These are phyloP conservation scores for Brachionus plicatilis DNA, from an alignment of 1,140 invertebrate species.

Conservation along the genomic window DNA sequence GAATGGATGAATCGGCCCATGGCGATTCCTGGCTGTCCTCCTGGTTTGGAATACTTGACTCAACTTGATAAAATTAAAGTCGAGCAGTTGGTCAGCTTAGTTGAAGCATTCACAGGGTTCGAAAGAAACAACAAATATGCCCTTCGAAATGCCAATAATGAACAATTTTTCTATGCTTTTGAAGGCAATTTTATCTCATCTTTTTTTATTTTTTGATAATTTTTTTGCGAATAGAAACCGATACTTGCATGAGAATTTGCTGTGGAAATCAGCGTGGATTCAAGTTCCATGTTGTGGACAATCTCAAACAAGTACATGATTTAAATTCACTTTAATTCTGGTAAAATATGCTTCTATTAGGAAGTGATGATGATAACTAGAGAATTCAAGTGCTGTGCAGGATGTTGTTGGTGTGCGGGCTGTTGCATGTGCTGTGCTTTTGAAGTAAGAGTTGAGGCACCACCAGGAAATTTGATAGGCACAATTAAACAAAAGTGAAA, in stretches of 20 bases:
- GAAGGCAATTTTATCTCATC: conserved; percentile 46
- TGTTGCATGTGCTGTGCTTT: conserved; percentile 36
- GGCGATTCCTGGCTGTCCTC: conserved; percentile 70
- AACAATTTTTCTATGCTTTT: conserved; percentile 50
- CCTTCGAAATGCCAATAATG: conserved; percentile 49
- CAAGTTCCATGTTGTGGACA: conserved; percentile 40
- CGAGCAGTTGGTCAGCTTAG: conserved; percentile 75
- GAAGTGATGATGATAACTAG: conserved; percentile 47
- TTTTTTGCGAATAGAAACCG: conserved; percentile 60
- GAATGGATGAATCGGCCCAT: conserved; percentile 71
- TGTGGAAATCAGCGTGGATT: conserved; percentile 72
- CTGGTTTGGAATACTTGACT: conserved; percentile 85
- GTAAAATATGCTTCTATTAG: conserved; percentile 40
- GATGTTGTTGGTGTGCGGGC: conserved; percentile 12
- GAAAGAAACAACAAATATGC: conserved; percentile 76
- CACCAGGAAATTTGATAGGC: conserved; percentile 40
- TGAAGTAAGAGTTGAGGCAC: conserved; percentile 41
- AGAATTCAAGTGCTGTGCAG: conserved; percentile 49
- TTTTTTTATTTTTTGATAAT: no score
- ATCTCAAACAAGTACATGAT: conserved; percentile 15
- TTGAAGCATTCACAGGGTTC: conserved; percentile 58
- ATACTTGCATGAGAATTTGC: conserved; percentile 70
- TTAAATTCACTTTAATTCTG: not conserved
- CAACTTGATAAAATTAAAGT: conserved; percentile 79
- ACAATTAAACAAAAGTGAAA: conserved; percentile 40